Evolutionary conservation across 2,888 invertebrate species (phyloP).

Genomic region (Tipula vernalis): DNA sequence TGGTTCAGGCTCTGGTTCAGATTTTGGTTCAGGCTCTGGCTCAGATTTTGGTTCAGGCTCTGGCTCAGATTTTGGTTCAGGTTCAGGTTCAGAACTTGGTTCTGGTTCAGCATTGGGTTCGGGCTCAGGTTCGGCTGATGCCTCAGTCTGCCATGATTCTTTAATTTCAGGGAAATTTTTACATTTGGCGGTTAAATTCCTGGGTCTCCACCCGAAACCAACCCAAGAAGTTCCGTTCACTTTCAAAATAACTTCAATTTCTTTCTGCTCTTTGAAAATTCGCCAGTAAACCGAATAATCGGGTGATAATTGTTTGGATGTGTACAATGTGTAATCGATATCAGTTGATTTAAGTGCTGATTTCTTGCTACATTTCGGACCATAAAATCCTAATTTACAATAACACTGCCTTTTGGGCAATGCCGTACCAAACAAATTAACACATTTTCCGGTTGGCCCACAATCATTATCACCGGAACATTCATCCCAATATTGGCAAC

Average conservation of each 20-base stretch:
- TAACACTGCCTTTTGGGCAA: conserved; percentile 77
- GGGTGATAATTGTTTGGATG: conserved; percentile 55
- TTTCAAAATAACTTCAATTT: conserved; percentile 75
- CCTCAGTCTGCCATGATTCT: conserved; percentile 30
- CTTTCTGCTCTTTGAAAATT: conserved; percentile 66
- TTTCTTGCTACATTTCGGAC: conserved; percentile 68
- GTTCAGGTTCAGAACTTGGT: conserved; percentile 34
- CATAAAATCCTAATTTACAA: conserved; percentile 82
- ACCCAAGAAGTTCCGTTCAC: conserved; percentile 83
- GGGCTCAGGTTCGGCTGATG: conserved; percentile 33
- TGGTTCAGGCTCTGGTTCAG: conserved; percentile 35
- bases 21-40: conserved; percentile 35
- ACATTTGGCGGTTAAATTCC: conserved; percentile 57
- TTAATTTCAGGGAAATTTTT: conserved; percentile 64
- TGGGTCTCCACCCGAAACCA: conserved; percentile 85
- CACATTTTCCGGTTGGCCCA: conserved; percentile 72
- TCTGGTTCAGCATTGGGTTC: conserved; percentile 35
- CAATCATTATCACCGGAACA: conserved; percentile 78
- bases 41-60: conserved; percentile 37
- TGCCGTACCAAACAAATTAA: conserved; percentile 67
- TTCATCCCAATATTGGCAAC: conserved; percentile 83
- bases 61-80: conserved; percentile 38
- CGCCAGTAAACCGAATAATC: conserved; percentile 76
- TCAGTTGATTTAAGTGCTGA: conserved; percentile 62
- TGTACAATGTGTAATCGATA: conserved; percentile 58